Conservation (phyloP, 1,140 invertebrate genomes). For the Aphelenchoides besseyi region DNA sequence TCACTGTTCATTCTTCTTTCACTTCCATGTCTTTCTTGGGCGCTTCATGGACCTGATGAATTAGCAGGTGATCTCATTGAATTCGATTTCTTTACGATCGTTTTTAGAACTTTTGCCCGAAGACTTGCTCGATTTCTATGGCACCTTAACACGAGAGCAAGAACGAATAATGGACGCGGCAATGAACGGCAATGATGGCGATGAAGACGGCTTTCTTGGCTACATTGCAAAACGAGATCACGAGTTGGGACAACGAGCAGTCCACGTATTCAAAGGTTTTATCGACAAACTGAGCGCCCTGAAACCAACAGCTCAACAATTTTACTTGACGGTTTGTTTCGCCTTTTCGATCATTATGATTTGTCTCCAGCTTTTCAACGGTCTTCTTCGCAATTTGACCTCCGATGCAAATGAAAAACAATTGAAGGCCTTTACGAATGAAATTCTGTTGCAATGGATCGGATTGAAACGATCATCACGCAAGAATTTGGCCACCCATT, state of each 20-base stretch:
- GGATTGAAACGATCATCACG: slow-evolving; percentile 3
- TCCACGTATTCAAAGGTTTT: background rate
- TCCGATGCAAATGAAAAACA: background rate
- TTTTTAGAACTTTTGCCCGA: background rate
- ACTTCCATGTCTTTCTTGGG: no score
- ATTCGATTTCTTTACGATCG: no score
- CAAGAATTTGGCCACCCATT: background rate
- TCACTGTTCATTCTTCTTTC: no score
- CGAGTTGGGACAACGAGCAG: background rate
- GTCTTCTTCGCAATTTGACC: background rate
- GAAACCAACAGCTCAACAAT: background rate
- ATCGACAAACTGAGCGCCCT: background rate
- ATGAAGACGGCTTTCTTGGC: slow-evolving; percentile 3
- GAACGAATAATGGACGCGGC: background rate
- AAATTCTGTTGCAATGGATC: background rate
- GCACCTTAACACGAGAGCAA: background rate
- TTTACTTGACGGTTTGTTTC: background rate
- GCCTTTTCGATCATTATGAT: background rate
- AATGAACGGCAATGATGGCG: background rate
- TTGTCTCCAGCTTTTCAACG: slow-evolving; percentile 15
- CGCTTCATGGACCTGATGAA: no score
- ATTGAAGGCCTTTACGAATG: background rate
- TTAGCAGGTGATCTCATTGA: no score
- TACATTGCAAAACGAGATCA: background rate
- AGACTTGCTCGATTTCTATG: background rate